Evolutionary conservation across 2,888 invertebrate species (phyloP), one percentile per base, ranked within the genome.

Genomic region (Neuroscelio doddi): DNA sequence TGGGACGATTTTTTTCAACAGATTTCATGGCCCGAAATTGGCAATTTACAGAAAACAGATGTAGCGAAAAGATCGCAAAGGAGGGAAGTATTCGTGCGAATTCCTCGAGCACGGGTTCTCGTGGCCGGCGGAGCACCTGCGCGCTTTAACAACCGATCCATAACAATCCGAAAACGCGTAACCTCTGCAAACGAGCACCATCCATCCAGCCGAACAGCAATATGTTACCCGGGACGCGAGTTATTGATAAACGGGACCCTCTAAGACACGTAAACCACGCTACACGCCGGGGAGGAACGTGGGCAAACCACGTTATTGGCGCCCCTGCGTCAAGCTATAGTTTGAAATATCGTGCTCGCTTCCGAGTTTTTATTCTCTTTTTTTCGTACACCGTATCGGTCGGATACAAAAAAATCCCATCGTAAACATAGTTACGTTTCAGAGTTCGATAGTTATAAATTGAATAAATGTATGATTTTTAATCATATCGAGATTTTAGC

Each of bases 181-280:
- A 76, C 75, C 74, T 76, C 75, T 69, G 74, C 73, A 73, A 78
- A 77, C 74, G 76, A 78, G 71, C 70, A 64, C 71, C 74, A 76
- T 76, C 74, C 75, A 75, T 76, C 74, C 65, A 68, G 58, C 67
- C 70, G 62, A 67, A 64, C 69, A 61, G 74, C 74, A 74, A 75
- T 76, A 76, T 73, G 75, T 76, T 71, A 59, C 50, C 68, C 64
- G 67, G 68, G 64, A 58, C 56, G 63, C 66, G 63, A 59, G 70
- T 73, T 73, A 73, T 73, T 72, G 72, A 73, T 72, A 72, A 70
- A 69, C 69, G 70, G 64, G 57, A 45, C 61, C 52, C 64, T 52
- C 57, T 61, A 66, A 66, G 66, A 52, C 52, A 56, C 67, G 61
- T 38, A 61, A 21, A 5, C 21, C 21, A 5, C 21, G 21, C 21